Conservation (phyloP, 1,140 invertebrate species). For the Leguminivora glycinivorella region DNA sequence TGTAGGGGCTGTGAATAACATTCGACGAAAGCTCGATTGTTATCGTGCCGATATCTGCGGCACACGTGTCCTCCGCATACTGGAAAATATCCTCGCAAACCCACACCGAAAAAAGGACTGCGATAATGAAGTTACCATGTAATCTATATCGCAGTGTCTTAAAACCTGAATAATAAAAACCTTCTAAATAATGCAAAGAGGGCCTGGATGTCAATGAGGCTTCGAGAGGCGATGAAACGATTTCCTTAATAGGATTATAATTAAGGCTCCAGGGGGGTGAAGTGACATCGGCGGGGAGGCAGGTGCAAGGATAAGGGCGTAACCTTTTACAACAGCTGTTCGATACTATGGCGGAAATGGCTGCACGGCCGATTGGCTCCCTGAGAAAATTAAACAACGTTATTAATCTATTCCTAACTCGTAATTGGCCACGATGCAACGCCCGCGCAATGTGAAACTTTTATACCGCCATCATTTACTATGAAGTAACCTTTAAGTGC, state of each 20-base stretch:
- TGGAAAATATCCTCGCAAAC: background rate
- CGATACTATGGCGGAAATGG: slow-evolving; percentile 54
- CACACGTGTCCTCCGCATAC: slow-evolving; percentile 1
- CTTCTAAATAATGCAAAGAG: slow-evolving; percentile 10
- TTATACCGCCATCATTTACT: slow-evolving; percentile 30
- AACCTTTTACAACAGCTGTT: slow-evolving; percentile 71
- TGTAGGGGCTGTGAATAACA: slow-evolving; percentile 41
- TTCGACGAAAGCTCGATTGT: slow-evolving; percentile 49
- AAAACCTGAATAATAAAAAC: slow-evolving; percentile 14
- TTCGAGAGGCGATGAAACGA: slow-evolving; percentile 47
- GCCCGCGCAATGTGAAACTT: slow-evolving; percentile 33
- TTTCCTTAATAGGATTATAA: slow-evolving; percentile 65
- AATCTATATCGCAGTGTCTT: slow-evolving; percentile 1
- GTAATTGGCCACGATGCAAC: slow-evolving; percentile 40
- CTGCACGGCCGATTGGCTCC: slow-evolving; percentile 49
- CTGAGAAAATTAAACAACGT: slow-evolving; percentile 43
- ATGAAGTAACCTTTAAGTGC: slow-evolving; percentile 26
- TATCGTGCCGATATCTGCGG: slow-evolving; percentile 34
- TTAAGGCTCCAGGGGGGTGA: slow-evolving; percentile 48
- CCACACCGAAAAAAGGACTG: background rate
- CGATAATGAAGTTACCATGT: slow-evolving; percentile 12
- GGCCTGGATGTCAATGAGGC: slow-evolving; percentile 45
- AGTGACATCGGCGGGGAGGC: slow-evolving; percentile 46
- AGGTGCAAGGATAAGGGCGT: slow-evolving; percentile 69
- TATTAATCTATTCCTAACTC: slow-evolving; percentile 67